phyloP scores from a whole-genome alignment of 2,888 invertebrate genomes.

The Cactoblastis cactorum region DNA sequence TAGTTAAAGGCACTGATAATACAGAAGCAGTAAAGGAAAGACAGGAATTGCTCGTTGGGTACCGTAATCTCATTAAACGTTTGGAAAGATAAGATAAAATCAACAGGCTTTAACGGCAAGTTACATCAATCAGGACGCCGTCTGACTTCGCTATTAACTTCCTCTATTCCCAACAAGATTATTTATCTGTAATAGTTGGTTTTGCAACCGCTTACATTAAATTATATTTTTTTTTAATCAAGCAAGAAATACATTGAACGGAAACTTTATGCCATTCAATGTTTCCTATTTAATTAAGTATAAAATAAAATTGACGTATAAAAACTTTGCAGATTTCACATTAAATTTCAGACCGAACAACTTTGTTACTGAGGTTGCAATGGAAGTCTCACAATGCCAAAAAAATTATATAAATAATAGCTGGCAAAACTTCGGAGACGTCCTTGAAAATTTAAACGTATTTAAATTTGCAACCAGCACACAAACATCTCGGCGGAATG shows the following conservation, averaged over 20 bases:
- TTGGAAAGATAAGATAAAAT: constrained; percentile 60
- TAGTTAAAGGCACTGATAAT: neutral
- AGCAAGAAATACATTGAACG: neutral
- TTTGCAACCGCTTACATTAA: neutral
- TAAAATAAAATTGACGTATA: neutral
- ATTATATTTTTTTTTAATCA: neutral
- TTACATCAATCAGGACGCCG: constrained; percentile 65
- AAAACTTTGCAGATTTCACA: too few relatives aligned
- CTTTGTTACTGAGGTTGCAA: too few relatives aligned
- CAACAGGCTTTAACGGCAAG: constrained; percentile 53
- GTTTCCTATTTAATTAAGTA: too few relatives aligned
- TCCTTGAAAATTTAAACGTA: neutral
- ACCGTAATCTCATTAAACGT: constrained; percentile 69
- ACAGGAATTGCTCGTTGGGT: constrained; percentile 49
- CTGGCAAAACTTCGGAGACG: neutral
- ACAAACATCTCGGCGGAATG: neutral
- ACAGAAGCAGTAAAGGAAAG: constrained; percentile 25
- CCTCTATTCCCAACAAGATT: constrained; percentile 36
- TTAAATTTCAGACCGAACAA: too few relatives aligned
- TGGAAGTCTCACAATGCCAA: neutral
- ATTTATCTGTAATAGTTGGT: constrained; percentile 12
- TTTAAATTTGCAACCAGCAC: neutral
- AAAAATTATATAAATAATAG: neutral
- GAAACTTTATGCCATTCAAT: too few relatives aligned
- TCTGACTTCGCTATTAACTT: constrained; percentile 38